Base-by-base conservation (phyloP, 2,113 vertebrate genomes). In the Grus americana region DNA sequence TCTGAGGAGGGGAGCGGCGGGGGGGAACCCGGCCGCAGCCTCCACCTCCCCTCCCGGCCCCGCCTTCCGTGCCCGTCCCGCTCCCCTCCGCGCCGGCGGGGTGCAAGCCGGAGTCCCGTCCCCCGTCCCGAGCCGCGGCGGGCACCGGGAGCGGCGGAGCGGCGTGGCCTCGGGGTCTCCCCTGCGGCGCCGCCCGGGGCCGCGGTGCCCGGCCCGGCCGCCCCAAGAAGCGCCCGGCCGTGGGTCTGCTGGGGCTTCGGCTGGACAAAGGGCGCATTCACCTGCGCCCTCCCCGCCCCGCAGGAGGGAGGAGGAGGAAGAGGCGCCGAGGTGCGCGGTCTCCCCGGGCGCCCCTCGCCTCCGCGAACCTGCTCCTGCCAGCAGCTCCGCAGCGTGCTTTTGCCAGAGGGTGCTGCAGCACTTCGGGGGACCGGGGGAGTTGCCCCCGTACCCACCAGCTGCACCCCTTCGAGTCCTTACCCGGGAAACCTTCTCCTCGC, bases 181-280 rank as follows among this genome's bases (percentile, higher is more conserved):
- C 4, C 3, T n/a, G 14, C 9, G 23, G 4, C 71, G 13, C 15
- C 8, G 38, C 19, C 46, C 32, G 47, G 20, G 24, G 38, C 40
- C 52, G 24, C 59, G 15, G 22, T 44, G 52, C 62, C 26, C 19
- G 15, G 23, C 3, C 40, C 23, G 29, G 24, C 61, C 18, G 49
- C 54, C 70, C 26, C 65, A 4, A 4, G n/a, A 18, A 61, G 34
- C 34, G 8, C 61, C 46, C 5, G 13, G 32, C 32, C 15, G 7
- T 4, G 61, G 36, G 12, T 70, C n/a, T 42, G 61, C 61, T 6
- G 50, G 22, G 66, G 21, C 42, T 36, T 29, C 12, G 79, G 61
- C 72, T 14, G 94, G 63, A 89, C 92, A 89, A 93, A 93, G 92
- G 88, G 92, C 76, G 29, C 63, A 4, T 87, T 91, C 94, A 94